Percentiles rank a stretch among this genome's conserved stretches.
phyloP scores from a whole-genome alignment of 2,888 invertebrate species.

The Zygogramma bicolorata region DNA sequence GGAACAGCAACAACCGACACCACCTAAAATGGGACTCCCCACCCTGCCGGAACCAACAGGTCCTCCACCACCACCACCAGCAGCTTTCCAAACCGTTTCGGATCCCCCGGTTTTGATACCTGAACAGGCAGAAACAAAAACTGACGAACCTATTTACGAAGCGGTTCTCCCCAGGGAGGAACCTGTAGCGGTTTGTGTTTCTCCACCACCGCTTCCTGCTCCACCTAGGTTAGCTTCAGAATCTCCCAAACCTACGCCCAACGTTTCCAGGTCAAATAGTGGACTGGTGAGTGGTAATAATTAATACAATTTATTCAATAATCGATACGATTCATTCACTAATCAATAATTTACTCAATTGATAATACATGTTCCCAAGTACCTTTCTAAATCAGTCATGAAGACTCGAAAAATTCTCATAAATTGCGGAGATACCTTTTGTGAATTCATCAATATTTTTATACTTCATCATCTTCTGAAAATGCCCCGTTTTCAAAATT shows the following conservation, averaged over 20 bases:
- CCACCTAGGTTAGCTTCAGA: slow-evolving; percentile 67
- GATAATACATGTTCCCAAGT: too few relatives aligned
- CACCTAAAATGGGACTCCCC: slow-evolving; percentile 71
- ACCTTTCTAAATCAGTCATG: too few relatives aligned
- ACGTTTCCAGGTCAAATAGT: slow-evolving; percentile 68
- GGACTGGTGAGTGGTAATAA: slow-evolving; percentile 63
- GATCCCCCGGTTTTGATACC: slow-evolving; percentile 41
- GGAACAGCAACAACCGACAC: slow-evolving; percentile 63
- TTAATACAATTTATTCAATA: background rate
- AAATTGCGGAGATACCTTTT: too few relatives aligned
- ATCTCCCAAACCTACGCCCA: slow-evolving; percentile 69
- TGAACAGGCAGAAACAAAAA: slow-evolving; percentile 42
- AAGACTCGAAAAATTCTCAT: too few relatives aligned
- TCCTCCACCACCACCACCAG: slow-evolving; percentile 69
- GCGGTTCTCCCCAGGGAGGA: slow-evolving; percentile 82
- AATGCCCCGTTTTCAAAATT: too few relatives aligned
- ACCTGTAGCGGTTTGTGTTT: slow-evolving; percentile 57
- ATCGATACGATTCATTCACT: background rate
- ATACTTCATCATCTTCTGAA: too few relatives aligned
- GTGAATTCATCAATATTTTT: too few relatives aligned
- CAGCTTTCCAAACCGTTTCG: slow-evolving; percentile 61
- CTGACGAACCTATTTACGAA: slow-evolving; percentile 86
- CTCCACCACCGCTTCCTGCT: slow-evolving; percentile 67
- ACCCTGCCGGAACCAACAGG: slow-evolving; percentile 83
- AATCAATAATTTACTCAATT: background rate